Evolutionary conservation across 2,888 invertebrate genomes (phyloP).

Genomic region (Aelia acuminata): DNA sequence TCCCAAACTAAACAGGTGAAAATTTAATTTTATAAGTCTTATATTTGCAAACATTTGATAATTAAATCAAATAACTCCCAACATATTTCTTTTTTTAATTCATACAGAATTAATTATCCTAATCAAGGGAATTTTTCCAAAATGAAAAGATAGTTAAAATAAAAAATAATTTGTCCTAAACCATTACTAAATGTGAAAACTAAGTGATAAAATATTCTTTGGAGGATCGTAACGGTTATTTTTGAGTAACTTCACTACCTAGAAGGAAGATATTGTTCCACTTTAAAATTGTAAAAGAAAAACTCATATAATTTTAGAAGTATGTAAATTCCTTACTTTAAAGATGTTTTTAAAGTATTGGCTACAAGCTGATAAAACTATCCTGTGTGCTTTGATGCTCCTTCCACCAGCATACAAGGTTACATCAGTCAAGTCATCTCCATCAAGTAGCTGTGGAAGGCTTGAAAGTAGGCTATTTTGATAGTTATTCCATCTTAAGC

Average conservation of each 20-base stretch:
- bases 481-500: conserved; percentile 88
- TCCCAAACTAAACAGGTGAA: not conserved
- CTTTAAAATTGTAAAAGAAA: not conserved
- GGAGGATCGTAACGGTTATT: not conserved
- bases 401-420: conserved; percentile 88
- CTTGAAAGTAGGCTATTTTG: conserved; percentile 83
- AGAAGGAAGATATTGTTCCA: not conserved
- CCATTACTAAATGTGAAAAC: not conserved
- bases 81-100: not conserved
- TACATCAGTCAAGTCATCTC: conserved; percentile 87
- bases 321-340: conserved; percentile 74
- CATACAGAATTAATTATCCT: not conserved
- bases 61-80: not conserved
- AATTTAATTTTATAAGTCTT: not conserved
- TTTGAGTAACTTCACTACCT: not conserved
- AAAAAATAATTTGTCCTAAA: not conserved
- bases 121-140: not conserved
- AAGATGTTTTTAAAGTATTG: conserved; percentile 91
- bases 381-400: conserved; percentile 86
- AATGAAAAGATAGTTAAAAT: not conserved
- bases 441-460: conserved; percentile 82
- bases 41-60: not conserved
- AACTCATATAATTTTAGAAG: not conserved
- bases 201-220: not conserved
- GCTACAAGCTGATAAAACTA: conserved; percentile 91